Percentiles rank a stretch among this genome's conserved stretches.
These are phyloP conservation scores for Rhamnusium bicolor DNA, from an alignment of 2,888 invertebrate species.

Conservation along the genomic window DNA sequence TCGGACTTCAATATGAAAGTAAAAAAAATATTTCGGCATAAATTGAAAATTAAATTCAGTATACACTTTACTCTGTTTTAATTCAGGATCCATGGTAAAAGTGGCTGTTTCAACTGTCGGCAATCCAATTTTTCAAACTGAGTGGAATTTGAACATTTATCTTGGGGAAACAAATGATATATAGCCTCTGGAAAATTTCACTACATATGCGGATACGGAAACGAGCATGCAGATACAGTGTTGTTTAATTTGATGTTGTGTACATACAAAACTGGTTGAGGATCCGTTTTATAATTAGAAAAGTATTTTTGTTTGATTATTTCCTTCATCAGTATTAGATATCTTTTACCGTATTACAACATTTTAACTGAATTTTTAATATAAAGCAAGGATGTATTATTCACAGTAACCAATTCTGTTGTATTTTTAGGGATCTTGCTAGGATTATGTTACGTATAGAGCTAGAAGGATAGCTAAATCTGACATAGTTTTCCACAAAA, in stretches of 20 bases:
- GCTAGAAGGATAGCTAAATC: no score
- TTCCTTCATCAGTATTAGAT: no score
- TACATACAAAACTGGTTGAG: background rate
- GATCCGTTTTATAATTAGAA: background rate
- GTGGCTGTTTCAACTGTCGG: background rate
- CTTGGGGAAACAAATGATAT: background rate
- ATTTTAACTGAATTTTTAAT: no score
- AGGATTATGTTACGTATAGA: no score
- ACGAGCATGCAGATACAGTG: background rate
- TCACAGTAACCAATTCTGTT: no score
- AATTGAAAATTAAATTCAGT: background rate
- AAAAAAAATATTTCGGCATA: background rate
- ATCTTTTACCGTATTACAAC: no score
- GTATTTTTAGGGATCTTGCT: no score
- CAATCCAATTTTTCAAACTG: background rate
- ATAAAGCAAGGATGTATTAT: no score
- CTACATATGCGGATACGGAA: background rate
- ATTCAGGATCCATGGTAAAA: background rate
- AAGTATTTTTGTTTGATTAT: background rate
- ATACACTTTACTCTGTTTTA: background rate
- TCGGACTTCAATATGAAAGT: no score
- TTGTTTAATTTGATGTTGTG: background rate
- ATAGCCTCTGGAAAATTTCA: background rate
- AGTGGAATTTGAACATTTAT: background rate
- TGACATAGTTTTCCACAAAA: no score